Evolutionary conservation across 23 tunicate species (phyloP).

Genomic region (Ciona savignyi): DNA sequence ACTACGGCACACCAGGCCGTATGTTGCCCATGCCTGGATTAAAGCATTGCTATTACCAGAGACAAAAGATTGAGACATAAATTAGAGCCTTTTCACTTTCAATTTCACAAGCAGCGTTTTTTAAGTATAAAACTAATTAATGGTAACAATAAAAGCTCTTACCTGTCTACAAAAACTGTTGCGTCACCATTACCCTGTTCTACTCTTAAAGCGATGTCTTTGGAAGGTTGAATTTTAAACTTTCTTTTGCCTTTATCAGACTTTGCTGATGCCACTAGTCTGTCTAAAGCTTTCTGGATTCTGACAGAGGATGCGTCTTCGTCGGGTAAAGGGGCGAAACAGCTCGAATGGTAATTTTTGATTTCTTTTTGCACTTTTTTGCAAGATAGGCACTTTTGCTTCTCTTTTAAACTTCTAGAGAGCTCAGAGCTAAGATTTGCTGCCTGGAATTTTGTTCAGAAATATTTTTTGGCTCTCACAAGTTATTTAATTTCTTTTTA

Average conservation of each 20-base stretch:
- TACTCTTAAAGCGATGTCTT: not conserved
- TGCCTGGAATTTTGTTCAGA: not conserved
- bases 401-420: not conserved
- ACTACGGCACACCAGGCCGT: no score
- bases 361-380: not conserved
- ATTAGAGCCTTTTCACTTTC: not conserved
- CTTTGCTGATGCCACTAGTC: not conserved
- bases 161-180: slow-evolving; percentile 9
- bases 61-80: not conserved
- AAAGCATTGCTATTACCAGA: not conserved
- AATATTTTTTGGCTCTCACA: no score
- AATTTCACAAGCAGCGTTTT: not conserved
- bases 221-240: not conserved
- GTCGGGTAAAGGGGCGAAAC: not conserved
- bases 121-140: not conserved
- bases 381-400: not conserved
- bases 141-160: not conserved
- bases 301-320: not conserved
- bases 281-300: not conserved
- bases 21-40: no score
- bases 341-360: not conserved
- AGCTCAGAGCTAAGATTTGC: not conserved
- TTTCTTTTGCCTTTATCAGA: not conserved
- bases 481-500: not conserved
- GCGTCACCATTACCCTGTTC: not conserved